phyloP scores from a whole-genome alignment of 2,888 invertebrate species.

The Tridacna crocea region DNA sequence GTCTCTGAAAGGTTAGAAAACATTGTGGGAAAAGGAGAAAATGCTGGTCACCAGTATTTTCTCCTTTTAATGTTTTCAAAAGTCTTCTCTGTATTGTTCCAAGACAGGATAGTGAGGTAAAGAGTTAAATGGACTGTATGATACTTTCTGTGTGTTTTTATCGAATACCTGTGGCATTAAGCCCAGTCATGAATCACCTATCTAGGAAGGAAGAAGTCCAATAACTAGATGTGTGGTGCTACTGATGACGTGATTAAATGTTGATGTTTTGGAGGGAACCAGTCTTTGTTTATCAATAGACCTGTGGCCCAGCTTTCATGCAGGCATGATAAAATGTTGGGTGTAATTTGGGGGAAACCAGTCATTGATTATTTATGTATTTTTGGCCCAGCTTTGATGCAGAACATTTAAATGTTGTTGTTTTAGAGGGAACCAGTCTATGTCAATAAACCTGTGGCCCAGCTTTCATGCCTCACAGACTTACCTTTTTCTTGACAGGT shows the following conservation, averaged over 20 bases:
- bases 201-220: background rate
- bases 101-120: too few species aligned
- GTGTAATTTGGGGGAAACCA: background rate
- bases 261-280: background rate
- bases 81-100: background rate
- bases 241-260: slow-evolving; percentile 7
- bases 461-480: background rate
- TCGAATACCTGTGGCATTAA: background rate
- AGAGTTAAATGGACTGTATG: background rate
- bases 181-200: slow-evolving; percentile 6
- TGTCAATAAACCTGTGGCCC: slow-evolving; percentile 13
- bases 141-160: background rate
- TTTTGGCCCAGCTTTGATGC: too few species aligned
- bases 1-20: too few species aligned
- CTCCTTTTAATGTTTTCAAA: background rate
- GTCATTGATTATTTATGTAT: background rate
- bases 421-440: background rate
- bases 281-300: slow-evolving; percentile 6
- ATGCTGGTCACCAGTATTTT: background rate
- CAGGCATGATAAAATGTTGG: background rate
- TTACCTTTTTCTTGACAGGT: background rate
- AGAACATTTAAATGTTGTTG: background rate
- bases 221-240: background rate
- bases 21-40: background rate
- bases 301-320: background rate